phyloP scores from a whole-genome alignment of 2,888 invertebrate species.

The Nephrotoma guestfalica region DNA sequence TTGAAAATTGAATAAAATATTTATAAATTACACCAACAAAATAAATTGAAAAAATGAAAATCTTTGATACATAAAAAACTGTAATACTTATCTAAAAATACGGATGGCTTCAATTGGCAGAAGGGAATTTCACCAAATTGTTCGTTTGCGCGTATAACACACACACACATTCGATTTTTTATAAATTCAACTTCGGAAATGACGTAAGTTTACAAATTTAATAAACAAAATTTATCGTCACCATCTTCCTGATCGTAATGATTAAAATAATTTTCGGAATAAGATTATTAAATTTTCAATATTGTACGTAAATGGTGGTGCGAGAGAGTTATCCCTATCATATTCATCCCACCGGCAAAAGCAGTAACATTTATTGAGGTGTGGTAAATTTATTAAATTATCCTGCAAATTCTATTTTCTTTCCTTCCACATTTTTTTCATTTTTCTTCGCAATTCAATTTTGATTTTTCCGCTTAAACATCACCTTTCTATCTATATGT shows the following conservation, averaged over 20 bases:
- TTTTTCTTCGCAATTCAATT: neutral
- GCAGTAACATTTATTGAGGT: neutral
- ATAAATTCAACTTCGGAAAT: neutral
- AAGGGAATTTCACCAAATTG: too few relatives aligned
- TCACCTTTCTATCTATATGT: neutral
- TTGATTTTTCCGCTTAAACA: neutral
- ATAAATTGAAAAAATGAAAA: neutral
- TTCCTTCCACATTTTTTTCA: neutral
- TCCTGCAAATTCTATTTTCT: neutral
- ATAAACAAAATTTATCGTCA: neutral
- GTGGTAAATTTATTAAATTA: neutral
- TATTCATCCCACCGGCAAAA: neutral
- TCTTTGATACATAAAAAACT: neutral
- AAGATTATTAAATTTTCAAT: neutral
- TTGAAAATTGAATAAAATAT: neutral
- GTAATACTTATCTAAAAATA: neutral
- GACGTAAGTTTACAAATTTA: neutral
- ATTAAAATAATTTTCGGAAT: neutral
- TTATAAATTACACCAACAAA: neutral
- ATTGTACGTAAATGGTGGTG: neutral
- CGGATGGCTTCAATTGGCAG: neutral
- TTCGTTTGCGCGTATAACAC: neutral
- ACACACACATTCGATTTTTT: neutral
- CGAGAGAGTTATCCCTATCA: neutral
- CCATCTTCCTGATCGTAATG: neutral